Percentiles rank a stretch among this genome's conserved stretches.
These are phyloP conservation scores for Crocidura indochinensis DNA, from an alignment of 2,797 vertebrate species.

Conservation along the genomic window DNA sequence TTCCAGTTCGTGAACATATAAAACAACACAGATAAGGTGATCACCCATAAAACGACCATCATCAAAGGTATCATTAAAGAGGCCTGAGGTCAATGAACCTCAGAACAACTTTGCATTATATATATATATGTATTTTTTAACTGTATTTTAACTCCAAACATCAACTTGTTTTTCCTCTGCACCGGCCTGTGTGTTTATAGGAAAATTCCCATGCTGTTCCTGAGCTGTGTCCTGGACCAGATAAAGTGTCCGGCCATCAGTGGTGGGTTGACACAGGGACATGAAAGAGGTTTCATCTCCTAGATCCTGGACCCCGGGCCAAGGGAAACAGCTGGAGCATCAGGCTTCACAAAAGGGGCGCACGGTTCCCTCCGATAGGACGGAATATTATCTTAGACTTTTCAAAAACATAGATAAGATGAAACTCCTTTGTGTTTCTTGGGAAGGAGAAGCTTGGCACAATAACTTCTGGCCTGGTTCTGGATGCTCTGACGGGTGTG, in stretches of 20 bases:
- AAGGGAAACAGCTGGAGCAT: constrained; percentile 85
- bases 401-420: constrained; percentile 89
- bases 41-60: constrained; percentile 53
- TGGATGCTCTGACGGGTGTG: constrained; percentile 59
- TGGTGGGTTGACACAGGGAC: constrained; percentile 61
- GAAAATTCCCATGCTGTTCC: constrained; percentile 58
- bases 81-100: background rate
- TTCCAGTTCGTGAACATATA: constrained; percentile 27
- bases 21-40: constrained; percentile 34
- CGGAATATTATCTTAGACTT: constrained; percentile 84
- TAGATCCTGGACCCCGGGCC: constrained; percentile 70
- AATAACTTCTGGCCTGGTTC: constrained; percentile 62
- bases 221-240: constrained; percentile 55
- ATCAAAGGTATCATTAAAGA: background rate
- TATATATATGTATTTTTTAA: background rate
- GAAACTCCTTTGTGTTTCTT: constrained; percentile 86
- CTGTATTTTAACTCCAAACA: background rate
- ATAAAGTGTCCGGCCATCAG: constrained; percentile 60
- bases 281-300: constrained; percentile 71
- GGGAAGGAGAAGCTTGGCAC: constrained; percentile 83
- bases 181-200: constrained; percentile 10
- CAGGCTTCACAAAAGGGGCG: constrained; percentile 83
- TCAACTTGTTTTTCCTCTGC: constrained; percentile 15
- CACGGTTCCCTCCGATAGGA: constrained; percentile 77
- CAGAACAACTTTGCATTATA: background rate